phyloP scores from a whole-genome alignment of 1,140 invertebrate species.

The Mercenaria mercenaria region DNA sequence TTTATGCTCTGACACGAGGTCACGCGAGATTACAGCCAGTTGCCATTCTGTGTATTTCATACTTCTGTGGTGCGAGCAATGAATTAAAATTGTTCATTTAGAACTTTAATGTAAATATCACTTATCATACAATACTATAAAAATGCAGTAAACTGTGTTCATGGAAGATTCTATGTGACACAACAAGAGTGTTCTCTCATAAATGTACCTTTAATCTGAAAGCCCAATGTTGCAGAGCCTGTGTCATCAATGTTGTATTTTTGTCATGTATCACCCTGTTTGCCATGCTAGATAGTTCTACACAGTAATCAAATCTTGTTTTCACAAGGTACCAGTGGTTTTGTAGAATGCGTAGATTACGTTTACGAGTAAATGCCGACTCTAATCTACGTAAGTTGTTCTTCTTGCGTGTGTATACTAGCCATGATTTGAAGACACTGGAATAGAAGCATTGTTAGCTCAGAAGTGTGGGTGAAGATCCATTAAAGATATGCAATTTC shows the following conservation, averaged over 20 bases:
- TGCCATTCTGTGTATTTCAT: no score
- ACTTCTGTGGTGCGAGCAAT: no score
- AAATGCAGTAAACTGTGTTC: no score
- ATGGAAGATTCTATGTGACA: no score
- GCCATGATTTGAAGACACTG: slow-evolving; percentile 67
- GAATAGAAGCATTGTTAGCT: no score
- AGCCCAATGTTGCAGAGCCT: slow-evolving; percentile 47
- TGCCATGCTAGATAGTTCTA: slow-evolving; percentile 49
- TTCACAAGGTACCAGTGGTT: slow-evolving; percentile 60
- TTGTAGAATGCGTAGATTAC: slow-evolving; percentile 35
- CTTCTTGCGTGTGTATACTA: slow-evolving; percentile 60
- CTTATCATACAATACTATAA: no score
- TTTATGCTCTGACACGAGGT: no score
- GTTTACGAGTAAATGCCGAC: slow-evolving; percentile 28
- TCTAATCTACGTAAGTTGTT: slow-evolving; percentile 53
- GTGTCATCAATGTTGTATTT: slow-evolving; percentile 47
- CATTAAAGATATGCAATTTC: background rate
- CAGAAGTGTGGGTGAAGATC: background rate
- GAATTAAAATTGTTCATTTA: no score
- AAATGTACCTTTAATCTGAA: slow-evolving; percentile 44
- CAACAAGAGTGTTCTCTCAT: no score
- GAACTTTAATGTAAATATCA: no score
- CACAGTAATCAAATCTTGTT: slow-evolving; percentile 62
- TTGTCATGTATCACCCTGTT: slow-evolving; percentile 49
- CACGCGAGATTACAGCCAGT: no score